A percentile compares a stretch with the other conserved stretches of the same genome.
phyloP scores from a whole-genome alignment of 1,140 invertebrate species.

The Sarcophaga peregrina region DNA sequence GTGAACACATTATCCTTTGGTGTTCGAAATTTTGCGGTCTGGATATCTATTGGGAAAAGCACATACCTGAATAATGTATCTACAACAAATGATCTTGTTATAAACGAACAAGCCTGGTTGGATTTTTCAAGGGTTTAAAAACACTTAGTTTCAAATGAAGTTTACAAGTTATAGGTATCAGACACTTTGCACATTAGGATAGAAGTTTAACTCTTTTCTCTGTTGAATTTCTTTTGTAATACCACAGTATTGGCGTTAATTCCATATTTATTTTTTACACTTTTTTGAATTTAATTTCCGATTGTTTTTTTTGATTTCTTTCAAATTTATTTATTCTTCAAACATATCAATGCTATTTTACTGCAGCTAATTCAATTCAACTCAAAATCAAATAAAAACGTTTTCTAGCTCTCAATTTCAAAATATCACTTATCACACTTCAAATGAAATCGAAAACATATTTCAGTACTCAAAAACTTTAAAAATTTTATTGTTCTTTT shows the following conservation, averaged over 20 bases:
- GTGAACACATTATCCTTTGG: too few species aligned
- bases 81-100: too few species aligned
- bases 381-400: constrained; percentile 33
- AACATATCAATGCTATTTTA: constrained; percentile 38
- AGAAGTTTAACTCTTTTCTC: too few species aligned
- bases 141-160: too few species aligned
- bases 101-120: too few species aligned
- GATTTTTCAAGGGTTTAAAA: too few species aligned
- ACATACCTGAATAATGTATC: too few species aligned
- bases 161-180: too few species aligned
- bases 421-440: constrained; percentile 38
- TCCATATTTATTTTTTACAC: not conserved
- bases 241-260: not conserved
- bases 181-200: too few species aligned
- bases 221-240: constrained; percentile 3
- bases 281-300: not conserved
- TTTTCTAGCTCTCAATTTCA: constrained; percentile 36
- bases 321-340: not conserved
- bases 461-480: constrained; percentile 31
- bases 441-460: constrained; percentile 39
- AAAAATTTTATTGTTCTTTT: constrained; percentile 25
- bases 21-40: too few species aligned
- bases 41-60: too few species aligned
- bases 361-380: constrained; percentile 35
- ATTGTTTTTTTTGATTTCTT: not conserved